Base-by-base conservation (phyloP, 2,888 invertebrate genomes). In the Epinotia ramella region DNA sequence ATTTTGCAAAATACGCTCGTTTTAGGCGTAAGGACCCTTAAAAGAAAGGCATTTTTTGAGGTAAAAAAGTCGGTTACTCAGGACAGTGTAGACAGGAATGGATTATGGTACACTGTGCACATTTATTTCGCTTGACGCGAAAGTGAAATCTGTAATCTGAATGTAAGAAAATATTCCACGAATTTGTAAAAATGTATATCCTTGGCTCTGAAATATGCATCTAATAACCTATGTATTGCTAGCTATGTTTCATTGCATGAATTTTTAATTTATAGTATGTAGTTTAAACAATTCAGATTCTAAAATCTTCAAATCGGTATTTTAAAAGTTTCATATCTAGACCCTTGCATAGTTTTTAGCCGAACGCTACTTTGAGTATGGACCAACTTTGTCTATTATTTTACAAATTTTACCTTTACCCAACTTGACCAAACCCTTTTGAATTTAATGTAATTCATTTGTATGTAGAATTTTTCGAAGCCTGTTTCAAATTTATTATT, bases 371-470 rank as follows among this genome's bases (percentile, higher is more conserved):
- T 85, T 86, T 87, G 57, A 87, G 86, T 86, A 90, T 84, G 90
- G 91, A 91, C 91, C 91, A 91, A 91, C 76, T 81, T 81, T 80
- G 69, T 86, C 84, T 82, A 77, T 80, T 83, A 82, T 84, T 85
- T 85, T 82, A 80, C 81, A 82, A 70, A 81, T 81, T 83, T 77
- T 81, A 84, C 82, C 84, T 84, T 80, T 83, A 85, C 80, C 80
- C 68, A 80, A 84, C 87, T 87, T 86, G 90, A 91, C 91, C 91
- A 91, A 88, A 79, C 77, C 82, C 81, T 83, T 83, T 88, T 89
- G 66, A 73, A 77, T 78, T 66, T 60, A 74, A 76, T 87, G 80
- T 82, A 85, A 87, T 87, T 88, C 59, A 78, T 86, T 89, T 87
- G 81, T 88, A 88, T 79, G 85, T 89, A 89, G 84, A 81, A 71